phyloP scores from a whole-genome alignment of 2,888 invertebrate genomes.

The Caenorhabditis afra region DNA sequence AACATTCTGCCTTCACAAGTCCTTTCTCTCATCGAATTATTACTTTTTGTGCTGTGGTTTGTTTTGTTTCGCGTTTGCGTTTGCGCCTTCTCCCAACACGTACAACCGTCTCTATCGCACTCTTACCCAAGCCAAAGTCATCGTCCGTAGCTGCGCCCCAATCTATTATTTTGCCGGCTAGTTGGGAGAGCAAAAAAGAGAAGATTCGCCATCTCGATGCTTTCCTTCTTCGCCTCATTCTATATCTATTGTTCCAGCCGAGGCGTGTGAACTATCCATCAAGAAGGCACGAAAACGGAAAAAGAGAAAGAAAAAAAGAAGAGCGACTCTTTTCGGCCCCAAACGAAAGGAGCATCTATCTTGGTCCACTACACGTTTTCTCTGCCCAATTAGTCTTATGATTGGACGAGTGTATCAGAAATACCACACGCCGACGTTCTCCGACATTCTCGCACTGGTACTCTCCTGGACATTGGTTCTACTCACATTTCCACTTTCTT shows the following conservation, averaged over 20 bases:
- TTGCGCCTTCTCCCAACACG: background rate
- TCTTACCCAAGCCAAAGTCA: constrained; percentile 19
- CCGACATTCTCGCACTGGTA: constrained; percentile 43
- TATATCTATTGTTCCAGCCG: constrained; percentile 48
- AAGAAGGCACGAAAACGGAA: constrained; percentile 20
- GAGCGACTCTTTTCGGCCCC: constrained; percentile 13
- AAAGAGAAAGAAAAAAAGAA: constrained; percentile 1
- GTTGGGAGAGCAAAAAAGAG: background rate
- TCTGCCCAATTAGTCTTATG: constrained; percentile 27
- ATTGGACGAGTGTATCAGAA: constrained; percentile 47
- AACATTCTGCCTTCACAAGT: constrained; percentile 48
- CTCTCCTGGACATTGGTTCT: constrained; percentile 75
- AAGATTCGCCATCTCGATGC: constrained; percentile 33
- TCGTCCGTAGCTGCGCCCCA: constrained; percentile 5
- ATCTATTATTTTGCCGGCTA: constrained; percentile 44
- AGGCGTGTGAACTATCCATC: constrained; percentile 53
- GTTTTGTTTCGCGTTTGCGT: constrained; percentile 28
- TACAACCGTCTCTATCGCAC: constrained; percentile 1
- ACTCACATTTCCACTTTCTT: constrained; percentile 79
- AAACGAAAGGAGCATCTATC: background rate
- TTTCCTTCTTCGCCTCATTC: background rate
- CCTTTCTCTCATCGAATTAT: constrained; percentile 51
- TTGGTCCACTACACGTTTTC: constrained; percentile 16
- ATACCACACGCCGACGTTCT: constrained; percentile 38
- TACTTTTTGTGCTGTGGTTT: constrained; percentile 50